Conservation (phyloP, 2,113 vertebrate genomes). For the Anoura caudifer region DNA sequence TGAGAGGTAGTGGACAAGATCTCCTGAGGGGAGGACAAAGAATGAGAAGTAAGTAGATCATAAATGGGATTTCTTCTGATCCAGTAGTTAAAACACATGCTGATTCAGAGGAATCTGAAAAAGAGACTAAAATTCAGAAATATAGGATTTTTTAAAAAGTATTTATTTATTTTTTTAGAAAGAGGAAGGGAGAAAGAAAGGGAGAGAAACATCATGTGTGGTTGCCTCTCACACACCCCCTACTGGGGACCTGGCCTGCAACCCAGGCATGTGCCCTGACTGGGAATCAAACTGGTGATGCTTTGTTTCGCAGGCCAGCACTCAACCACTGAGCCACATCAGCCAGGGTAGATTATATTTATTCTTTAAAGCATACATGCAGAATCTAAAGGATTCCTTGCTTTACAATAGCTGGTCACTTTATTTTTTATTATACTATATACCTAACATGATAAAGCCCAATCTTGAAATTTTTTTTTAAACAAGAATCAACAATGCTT, state of each 20-base stretch:
- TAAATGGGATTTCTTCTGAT: neutral
- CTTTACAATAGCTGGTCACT: constrained; percentile 17
- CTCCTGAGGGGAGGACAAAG: neutral
- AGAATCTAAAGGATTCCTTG: neutral
- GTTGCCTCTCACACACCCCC: too few species aligned
- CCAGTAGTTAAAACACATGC: neutral
- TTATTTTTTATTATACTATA: neutral
- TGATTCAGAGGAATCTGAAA: neutral
- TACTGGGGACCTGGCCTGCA: too few species aligned
- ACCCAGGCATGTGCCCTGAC: too few species aligned
- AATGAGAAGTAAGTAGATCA: neutral
- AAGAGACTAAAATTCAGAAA: constrained; percentile 11
- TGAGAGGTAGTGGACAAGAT: neutral
- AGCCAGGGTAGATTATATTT: too few species aligned
- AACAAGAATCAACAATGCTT: neutral
- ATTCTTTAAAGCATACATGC: constrained; percentile 40
- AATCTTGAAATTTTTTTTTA: constrained; percentile 1
- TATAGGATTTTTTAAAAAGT: neutral
- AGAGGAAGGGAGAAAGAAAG: too few species aligned
- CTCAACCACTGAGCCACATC: too few species aligned
- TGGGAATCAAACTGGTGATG: too few species aligned
- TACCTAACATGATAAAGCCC: neutral
- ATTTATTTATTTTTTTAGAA: too few species aligned
- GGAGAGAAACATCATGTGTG: too few species aligned
- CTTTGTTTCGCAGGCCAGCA: too few species aligned